Conservation (phyloP, 1,140 invertebrate genomes). For the Drosophila insularis region DNA sequence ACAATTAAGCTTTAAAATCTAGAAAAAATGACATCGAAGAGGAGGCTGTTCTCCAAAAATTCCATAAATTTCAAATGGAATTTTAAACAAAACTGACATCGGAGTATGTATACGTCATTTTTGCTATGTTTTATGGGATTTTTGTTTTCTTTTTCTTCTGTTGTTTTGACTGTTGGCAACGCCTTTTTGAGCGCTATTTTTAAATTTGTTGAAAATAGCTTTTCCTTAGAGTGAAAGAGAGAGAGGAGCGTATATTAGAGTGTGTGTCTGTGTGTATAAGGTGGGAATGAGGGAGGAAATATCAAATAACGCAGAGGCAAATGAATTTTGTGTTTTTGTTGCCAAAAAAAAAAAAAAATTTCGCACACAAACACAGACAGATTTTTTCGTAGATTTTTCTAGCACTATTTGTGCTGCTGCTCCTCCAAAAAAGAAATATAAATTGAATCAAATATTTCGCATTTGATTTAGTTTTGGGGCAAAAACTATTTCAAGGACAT, state of each 20-base stretch:
- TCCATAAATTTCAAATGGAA: constrained; percentile 37
- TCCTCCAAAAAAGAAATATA: constrained; percentile 60
- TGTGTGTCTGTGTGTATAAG: constrained; percentile 27
- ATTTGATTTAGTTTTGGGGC: constrained; percentile 51
- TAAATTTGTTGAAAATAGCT: constrained; percentile 66
- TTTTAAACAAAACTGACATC: constrained; percentile 38
- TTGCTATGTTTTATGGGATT: constrained; percentile 1
- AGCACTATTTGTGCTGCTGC: constrained; percentile 24
- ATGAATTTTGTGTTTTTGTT: constrained; percentile 46
- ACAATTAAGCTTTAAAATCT: constrained; percentile 51
- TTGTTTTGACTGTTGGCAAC: constrained; percentile 51
- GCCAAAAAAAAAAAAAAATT: constrained; percentile 69
- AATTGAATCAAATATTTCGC: constrained; percentile 38
- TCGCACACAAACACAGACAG: constrained; percentile 34
- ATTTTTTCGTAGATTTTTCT: constrained; percentile 58
- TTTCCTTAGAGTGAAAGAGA: constrained; percentile 49
- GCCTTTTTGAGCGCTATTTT: constrained; percentile 68
- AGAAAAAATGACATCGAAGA: constrained; percentile 39
- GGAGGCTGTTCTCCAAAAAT: constrained; percentile 18
- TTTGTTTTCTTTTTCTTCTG: constrained; percentile 14
- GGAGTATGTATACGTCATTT: constrained; percentile 34
- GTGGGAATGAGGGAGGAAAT: constrained; percentile 27
- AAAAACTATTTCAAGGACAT: constrained; percentile 74
- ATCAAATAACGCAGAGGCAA: constrained; percentile 70
- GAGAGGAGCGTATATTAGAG: constrained; percentile 34